A percentile compares a stretch with the other conserved stretches of the same genome.
phyloP scores from a whole-genome alignment of 2,113 vertebrate genomes.

The Menidia beryllina region DNA sequence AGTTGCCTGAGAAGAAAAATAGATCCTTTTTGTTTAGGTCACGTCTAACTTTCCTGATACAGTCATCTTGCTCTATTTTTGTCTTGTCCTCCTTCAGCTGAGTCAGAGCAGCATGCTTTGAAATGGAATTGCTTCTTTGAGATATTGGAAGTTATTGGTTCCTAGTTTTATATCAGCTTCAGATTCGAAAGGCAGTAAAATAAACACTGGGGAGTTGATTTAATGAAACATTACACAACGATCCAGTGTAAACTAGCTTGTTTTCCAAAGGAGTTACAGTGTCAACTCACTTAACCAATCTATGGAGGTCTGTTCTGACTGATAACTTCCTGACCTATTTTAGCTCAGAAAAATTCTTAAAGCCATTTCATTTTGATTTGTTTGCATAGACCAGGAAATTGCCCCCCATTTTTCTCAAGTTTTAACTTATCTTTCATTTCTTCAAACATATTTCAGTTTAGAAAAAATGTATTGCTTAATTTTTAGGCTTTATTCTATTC shows the following conservation, averaged over 20 bases:
- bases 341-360: background rate
- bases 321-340: conserved; percentile 10
- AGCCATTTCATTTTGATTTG: background rate
- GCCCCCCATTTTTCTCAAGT: background rate
- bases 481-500: background rate
- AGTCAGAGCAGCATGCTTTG: background rate
- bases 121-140: no score
- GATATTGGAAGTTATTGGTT: background rate
- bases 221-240: no score
- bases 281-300: conserved; percentile 4
- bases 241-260: no score
- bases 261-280: accelerated
- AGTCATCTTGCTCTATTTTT: no score
- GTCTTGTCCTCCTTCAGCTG: no score
- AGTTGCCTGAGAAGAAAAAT: no score
- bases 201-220: background rate
- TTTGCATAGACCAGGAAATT: background rate
- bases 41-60: no score
- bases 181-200: background rate
- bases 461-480: background rate
- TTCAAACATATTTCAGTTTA: background rate
- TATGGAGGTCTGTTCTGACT: conserved; percentile 18
- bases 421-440: background rate
- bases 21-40: no score
- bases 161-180: background rate